These are phyloP conservation scores for Phaenicophaeus curvirostris DNA, from an alignment of 2,797 vertebrate genomes.

Conservation along the genomic window DNA sequence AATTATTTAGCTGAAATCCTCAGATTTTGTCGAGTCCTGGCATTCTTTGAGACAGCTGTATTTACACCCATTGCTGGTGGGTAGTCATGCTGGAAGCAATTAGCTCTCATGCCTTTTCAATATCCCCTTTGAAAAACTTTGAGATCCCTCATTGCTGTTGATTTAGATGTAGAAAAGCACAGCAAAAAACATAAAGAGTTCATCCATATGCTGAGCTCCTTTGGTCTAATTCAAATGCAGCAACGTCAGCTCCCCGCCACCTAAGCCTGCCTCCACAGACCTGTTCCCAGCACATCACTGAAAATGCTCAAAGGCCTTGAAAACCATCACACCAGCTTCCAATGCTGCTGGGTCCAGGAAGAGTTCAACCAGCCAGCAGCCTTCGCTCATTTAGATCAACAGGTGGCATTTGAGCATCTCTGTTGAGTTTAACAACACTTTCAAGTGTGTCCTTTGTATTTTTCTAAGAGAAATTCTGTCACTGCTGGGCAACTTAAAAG, in stretches of 20 bases:
- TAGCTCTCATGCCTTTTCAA: slow-evolving; percentile 42
- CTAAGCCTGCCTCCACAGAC: not conserved
- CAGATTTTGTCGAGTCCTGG: not conserved
- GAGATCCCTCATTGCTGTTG: slow-evolving; percentile 27
- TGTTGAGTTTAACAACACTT: not conserved
- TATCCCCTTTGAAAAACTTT: slow-evolving; percentile 52
- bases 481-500: not conserved
- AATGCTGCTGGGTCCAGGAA: not conserved
- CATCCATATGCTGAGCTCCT: slow-evolving; percentile 22
- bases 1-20: slow-evolving; percentile 40
- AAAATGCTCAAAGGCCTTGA: not conserved
- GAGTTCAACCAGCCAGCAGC: not conserved
- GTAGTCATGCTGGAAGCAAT: slow-evolving; percentile 62
- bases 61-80: slow-evolving; percentile 36
- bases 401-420: not conserved
- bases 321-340: not conserved
- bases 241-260: not conserved
- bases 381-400: not conserved
- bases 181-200: not conserved
- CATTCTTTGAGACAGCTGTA: slow-evolving; percentile 57
- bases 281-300: not conserved
- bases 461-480: not conserved
- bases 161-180: slow-evolving; percentile 11
- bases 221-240: not conserved
- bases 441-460: not conserved